Conservation (phyloP, 1,140 invertebrate species). For the Sitobion miscanthi region DNA sequence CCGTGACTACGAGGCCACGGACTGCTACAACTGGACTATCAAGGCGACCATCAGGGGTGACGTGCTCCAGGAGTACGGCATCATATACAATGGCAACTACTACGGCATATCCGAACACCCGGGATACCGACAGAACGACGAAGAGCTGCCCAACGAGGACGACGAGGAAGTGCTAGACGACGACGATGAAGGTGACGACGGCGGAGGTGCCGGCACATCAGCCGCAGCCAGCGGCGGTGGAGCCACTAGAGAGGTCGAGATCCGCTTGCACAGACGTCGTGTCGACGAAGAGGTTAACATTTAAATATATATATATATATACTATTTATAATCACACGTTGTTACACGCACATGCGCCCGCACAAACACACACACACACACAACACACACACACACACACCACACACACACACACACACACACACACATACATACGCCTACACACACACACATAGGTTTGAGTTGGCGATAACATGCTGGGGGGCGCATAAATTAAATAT, state of each 20-base stretch:
- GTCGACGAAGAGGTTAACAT: conserved; percentile 44
- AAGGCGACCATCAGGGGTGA: conserved; percentile 90
- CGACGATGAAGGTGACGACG: conserved; percentile 77
- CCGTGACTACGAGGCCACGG: conserved; percentile 86
- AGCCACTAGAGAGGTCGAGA: background rate
- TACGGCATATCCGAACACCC: conserved; percentile 94
- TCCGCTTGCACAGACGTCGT: background rate
- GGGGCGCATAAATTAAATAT: too few species aligned
- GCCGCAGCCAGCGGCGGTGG: background rate
- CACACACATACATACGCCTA: too few species aligned
- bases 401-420: background rate
- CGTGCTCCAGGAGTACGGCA: conserved; percentile 84
- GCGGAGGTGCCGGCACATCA: conserved; percentile 60
- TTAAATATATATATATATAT: background rate
- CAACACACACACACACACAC: too few species aligned
- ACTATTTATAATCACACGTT: conserved; percentile 1
- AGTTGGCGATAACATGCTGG: too few species aligned
- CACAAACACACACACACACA: background rate
- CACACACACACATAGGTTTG: too few species aligned
- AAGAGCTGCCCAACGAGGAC: conserved; percentile 70
- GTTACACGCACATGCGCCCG: background rate
- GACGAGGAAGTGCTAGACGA: conserved; percentile 68
- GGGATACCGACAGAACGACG: conserved; percentile 85
- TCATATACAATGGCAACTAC: conserved; percentile 95
- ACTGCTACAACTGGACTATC: conserved; percentile 94